A percentile compares a stretch with the other conserved stretches of the same genome.
These are phyloP conservation scores for Cydia amplana DNA, from an alignment of 1,140 invertebrate species.

Conservation along the genomic window DNA sequence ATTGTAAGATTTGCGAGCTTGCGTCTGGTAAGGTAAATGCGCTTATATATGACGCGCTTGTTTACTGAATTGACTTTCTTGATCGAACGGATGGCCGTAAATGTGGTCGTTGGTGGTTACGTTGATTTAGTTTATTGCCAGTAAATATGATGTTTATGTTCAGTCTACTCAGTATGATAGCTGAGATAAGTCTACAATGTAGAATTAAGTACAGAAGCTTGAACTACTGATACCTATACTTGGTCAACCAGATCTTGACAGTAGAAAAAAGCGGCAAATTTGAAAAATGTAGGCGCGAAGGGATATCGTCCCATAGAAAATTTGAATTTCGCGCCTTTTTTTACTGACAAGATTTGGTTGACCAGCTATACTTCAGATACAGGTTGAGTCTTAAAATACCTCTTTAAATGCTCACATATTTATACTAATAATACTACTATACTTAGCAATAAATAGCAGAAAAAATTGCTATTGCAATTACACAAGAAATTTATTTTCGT, in stretches of 20 bases:
- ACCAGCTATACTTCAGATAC: background rate
- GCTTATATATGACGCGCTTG: constrained; percentile 53
- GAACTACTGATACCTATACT: background rate
- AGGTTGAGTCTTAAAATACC: background rate
- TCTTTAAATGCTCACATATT: background rate
- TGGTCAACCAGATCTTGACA: too few species aligned
- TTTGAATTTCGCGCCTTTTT: too few species aligned
- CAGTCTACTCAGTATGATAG: constrained; percentile 7
- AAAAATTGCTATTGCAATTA: too few species aligned
- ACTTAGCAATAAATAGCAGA: too few species aligned
- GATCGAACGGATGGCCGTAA: constrained; percentile 43
- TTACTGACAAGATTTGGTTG: too few species aligned
- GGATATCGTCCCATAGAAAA: too few species aligned
- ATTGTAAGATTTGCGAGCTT: constrained; percentile 47
- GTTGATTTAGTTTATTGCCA: constrained; percentile 34
- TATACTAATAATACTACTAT: too few species aligned
- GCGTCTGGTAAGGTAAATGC: constrained; percentile 46
- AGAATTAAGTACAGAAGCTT: background rate
- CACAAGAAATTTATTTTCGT: too few species aligned
- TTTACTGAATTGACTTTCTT: constrained; percentile 49
- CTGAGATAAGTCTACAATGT: background rate
- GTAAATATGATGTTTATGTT: constrained; percentile 30
- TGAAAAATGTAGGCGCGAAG: too few species aligned
- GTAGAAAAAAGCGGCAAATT: too few species aligned
- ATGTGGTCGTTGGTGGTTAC: constrained; percentile 32